Evolutionary conservation across 2,797 vertebrate species (phyloP), one percentile per base, ranked within the genome.

Genomic region (Lepidocolaptes lacrymiger): DNA sequence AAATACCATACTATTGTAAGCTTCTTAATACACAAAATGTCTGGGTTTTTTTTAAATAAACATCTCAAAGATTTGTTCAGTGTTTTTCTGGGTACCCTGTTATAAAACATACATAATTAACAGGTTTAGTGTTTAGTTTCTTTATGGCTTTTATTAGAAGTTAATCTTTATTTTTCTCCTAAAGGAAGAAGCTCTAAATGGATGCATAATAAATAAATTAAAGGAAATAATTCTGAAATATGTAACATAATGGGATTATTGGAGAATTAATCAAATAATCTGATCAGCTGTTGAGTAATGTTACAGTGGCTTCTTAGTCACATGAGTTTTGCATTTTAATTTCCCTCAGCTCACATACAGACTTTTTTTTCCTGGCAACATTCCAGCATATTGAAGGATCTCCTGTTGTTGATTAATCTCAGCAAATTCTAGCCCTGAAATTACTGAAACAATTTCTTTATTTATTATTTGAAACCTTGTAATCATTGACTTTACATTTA

Each of bases 381-480:
- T 10, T 88, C 18, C 30, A 68, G 41, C 7, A n/a, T 81, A 44
- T 58, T 86, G 66, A 93, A 86, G 48, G 14, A 54, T 84, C 21
- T 76, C 19, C 30, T 76, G 55, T 76, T 96, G 7, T 89, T 88
- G 78, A 78, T 83, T 71, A 49, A 67, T 28, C 68, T 68, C 0
- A 14, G 79, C 75, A 27, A 58, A 37, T 85, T 66, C 28, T 66
- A 63, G 34, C 26, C 8, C 24, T 82, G 62, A 26, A 85, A 93
- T 93, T 91, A 58, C 64, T 89, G 30, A 84, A 86, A 43, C 7
- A 91, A 89, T 91, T 95, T 91, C 44, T 78, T 62, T 93, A 83
- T 84, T 63, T n/a, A 84, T 74, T 88, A 52, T 89, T 95, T 95
- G 71, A 95, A 94, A 79, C 26, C 32, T 81, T 58, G n/a, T 62